Evolutionary conservation across 2,888 invertebrate species (phyloP), one percentile per base, ranked within the genome.

Genomic region (Orthonevra nobilis): DNA sequence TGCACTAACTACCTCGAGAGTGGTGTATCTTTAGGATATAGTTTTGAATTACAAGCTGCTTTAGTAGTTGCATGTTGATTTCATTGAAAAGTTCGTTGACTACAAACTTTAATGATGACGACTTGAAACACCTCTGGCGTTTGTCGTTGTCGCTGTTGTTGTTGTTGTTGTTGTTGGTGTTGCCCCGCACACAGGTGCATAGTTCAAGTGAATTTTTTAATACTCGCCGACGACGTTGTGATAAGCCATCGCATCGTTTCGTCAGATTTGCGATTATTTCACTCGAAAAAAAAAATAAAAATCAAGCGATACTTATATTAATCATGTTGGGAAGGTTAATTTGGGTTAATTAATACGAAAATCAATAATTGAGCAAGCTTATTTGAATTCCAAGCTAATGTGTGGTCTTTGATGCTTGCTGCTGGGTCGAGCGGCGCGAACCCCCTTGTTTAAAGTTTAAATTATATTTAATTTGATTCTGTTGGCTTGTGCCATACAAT

Each of bases 41-140:
- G 79, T 79, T 73, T 79, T 73, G 79, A 73, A 56, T 73, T 79
- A 68, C 73, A 61, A 46, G n/a, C 79, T 68, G 66, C 66, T 40
- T 54, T 66, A 28, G 64, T 72, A 30, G 64, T 77, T 72, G 61
- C 58, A 82, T 81, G 82, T 83, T 73, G 83, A 82, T 83, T 83
- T 83, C 84, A 84, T 83, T 84, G 84, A 84, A 84, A 83, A 84
- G 84, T 84, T 84, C 84, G 82, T 84, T 84, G 83, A 84, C 83
- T 83, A 83, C 73, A 61, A 50, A 48, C 81, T 54, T 46, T 44
- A 34, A 61, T 38, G 66, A 81, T 50, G 50, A 63, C 40, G 61
- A 60, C 20, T 52, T 7, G 34, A 63, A 30, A 77, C 64, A 70
- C 72, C 72, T 56, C 52, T 68, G 54, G 46, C n/a, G n/a, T n/a